These are phyloP conservation scores for Hestina assimilis DNA, from an alignment of 1,140 invertebrate species.

Conservation along the genomic window DNA sequence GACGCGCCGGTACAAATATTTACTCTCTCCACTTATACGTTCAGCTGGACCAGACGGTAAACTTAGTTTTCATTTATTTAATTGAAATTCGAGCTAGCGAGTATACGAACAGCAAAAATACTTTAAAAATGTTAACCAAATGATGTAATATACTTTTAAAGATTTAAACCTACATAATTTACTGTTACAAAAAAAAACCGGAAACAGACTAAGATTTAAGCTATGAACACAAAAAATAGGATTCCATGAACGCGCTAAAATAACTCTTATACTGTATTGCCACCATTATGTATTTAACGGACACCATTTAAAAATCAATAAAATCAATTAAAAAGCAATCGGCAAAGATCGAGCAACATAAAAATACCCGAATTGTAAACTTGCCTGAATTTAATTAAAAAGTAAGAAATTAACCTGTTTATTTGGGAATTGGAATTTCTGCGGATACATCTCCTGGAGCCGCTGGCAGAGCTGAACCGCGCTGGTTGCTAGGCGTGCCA, in stretches of 20 bases:
- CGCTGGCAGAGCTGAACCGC: conserved; percentile 61
- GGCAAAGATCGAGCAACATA: too few species aligned
- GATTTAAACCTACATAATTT: too few species aligned
- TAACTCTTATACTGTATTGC: too few species aligned
- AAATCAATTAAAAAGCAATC: background rate
- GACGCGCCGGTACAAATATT: conserved; percentile 13
- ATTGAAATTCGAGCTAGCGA: background rate
- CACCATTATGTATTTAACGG: too few species aligned
- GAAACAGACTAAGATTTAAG: too few species aligned
- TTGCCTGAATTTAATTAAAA: background rate
- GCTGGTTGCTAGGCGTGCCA: conserved; percentile 56
- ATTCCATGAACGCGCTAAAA: too few species aligned
- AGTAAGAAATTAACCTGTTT: conserved; percentile 45
- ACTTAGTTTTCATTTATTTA: background rate
- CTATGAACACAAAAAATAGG: too few species aligned
- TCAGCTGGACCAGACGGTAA: conserved; percentile 2
- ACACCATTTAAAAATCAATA: too few species aligned
- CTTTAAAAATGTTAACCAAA: too few species aligned
- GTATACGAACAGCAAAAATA: too few species aligned
- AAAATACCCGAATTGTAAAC: background rate
- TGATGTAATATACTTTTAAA: too few species aligned
- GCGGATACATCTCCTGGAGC: conserved; percentile 63
- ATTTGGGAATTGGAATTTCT: conserved; percentile 47
- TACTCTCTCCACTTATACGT: conserved; percentile 20
- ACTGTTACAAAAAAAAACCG: too few species aligned